phyloP scores from a whole-genome alignment of 1,140 invertebrate species.

The Pseudomyrmex dendroicus region DNA sequence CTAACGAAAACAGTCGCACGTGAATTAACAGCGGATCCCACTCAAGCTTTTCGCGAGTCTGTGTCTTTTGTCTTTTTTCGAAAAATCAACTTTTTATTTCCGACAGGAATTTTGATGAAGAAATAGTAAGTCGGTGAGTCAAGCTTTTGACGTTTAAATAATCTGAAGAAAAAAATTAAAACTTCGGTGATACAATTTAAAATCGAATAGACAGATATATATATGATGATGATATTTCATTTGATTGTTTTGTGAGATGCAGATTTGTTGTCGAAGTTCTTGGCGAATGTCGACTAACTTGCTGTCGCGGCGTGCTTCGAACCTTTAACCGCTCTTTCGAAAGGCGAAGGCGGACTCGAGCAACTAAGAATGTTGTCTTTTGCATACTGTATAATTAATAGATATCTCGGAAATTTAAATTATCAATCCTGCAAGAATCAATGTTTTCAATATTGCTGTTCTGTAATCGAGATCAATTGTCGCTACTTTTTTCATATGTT shows the following conservation, averaged over 20 bases:
- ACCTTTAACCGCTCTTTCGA: neutral
- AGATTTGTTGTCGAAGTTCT: neutral
- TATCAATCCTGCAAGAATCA: neutral
- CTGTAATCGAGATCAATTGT: neutral
- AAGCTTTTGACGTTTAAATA: neutral
- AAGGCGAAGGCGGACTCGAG: neutral
- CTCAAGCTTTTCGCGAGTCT: neutral
- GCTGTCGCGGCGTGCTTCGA: neutral
- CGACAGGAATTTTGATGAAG: neutral
- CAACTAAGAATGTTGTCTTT: neutral
- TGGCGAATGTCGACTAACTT: neutral
- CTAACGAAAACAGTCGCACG: neutral
- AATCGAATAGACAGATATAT: neutral
- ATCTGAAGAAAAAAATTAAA: neutral
- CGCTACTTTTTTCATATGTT: neutral
- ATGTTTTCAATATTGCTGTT: neutral
- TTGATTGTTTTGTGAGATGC: neutral
- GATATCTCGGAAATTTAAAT: neutral
- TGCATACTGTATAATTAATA: neutral
- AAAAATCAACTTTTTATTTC: neutral
- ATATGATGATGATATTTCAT: neutral
- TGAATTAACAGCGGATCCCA: neutral
- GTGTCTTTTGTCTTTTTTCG: neutral
- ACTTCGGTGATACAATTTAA: neutral
- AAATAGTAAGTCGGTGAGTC: constrained; percentile 17